Evolutionary conservation across 1,140 invertebrate species (phyloP).

Genomic region (Rhizoglyphus robini): DNA sequence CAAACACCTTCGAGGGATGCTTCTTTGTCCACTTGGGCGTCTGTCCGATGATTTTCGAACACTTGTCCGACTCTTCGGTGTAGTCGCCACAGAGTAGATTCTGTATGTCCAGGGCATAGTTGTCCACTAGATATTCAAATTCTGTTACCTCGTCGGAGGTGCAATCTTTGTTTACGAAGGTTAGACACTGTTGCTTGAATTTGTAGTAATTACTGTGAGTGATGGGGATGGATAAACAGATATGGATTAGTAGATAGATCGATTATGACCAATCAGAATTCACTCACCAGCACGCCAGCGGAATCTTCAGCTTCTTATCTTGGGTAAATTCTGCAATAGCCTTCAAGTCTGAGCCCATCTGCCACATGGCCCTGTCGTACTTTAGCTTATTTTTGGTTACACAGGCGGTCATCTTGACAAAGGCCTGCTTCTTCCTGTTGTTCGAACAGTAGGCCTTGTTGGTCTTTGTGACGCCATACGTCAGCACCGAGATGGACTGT

Average conservation of each 20-base stretch:
- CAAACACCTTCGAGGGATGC: background rate
- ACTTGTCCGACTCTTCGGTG: conserved; percentile 13
- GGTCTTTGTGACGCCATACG: background rate
- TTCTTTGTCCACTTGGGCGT: background rate
- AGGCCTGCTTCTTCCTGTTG: background rate
- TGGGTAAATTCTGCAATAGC: background rate
- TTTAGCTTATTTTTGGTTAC: background rate
- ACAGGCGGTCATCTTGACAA: background rate
- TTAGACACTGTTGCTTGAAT: background rate
- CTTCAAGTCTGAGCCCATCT: background rate
- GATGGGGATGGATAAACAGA: background rate
- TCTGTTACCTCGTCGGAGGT: background rate
- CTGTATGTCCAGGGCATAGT: background rate
- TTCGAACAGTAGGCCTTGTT: background rate
- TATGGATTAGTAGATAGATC: background rate
- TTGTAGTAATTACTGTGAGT: conserved; percentile 5
- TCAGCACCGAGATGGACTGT: background rate
- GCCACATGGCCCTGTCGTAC: background rate
- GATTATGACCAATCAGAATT: background rate
- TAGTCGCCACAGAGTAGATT: conserved; percentile 12
- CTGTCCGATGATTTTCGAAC: background rate
- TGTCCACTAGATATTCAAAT: background rate
- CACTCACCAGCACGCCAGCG: conserved; percentile 14
- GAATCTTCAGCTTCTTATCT: background rate
- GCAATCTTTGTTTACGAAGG: background rate